Base-by-base conservation (phyloP, 2,888 invertebrate species). In the Leptinotarsa peninsularis region DNA sequence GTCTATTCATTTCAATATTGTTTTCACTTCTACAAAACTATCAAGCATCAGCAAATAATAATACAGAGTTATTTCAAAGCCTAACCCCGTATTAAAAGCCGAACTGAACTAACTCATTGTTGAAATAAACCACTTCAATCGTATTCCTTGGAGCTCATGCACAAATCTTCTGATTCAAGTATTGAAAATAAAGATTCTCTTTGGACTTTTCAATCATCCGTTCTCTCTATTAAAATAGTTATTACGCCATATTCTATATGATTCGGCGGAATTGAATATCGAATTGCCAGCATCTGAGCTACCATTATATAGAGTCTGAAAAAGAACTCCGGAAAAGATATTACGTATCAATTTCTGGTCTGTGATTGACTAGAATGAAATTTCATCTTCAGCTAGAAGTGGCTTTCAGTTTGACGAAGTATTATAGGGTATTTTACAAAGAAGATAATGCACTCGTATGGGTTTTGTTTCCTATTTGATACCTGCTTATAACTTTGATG, bases 221-320 rank as follows among this genome's bases (percentile, higher is more conserved):
- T 58, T 23, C 15, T 58, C 58, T 58, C 23, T 23, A 23, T 58
- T 14, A 58, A 58, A 58, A 27, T 58, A 58, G 58, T 58, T 58
- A 58, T 58, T 58, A 58, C 58, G 58, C 13, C 23, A 27, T 21
- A 23, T 58, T 23, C 5, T 27, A 23, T 58, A 0, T 10, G 58
- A 58, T 58, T 58, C 58, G 58, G 2, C 21, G 58, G 15, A 58
- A 58, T 58, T 58, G 58, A 58, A 58, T 58, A 58, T 58, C 58
- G 58, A 58, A 58, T 58, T 58, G 18, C 58, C 4, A 58, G 58
- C 58, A 13, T 58, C 58, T 58, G 21, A 54, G 54, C 18, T 54
- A 1, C 54, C 18, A 54, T 54, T 54, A 54, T 54, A 18, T 18
- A 23, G 14, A 58, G 14, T 58, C 18, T 58, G 23, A 58, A 58